Base-by-base conservation (phyloP, 2,113 vertebrate species). In the Chaenocephalus aceratus region DNA sequence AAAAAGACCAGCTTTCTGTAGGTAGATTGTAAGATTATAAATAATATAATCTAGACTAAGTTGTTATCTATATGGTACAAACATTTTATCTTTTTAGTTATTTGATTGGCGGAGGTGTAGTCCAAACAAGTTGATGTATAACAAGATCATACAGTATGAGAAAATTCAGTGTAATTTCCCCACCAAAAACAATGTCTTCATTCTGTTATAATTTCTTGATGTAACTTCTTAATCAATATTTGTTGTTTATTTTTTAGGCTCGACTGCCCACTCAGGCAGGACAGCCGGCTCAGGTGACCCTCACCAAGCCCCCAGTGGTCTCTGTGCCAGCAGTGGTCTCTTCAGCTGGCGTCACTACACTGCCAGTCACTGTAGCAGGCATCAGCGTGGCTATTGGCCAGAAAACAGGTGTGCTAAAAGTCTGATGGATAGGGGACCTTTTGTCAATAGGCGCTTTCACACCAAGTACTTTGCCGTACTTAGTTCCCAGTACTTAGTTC, bases 281-380 rank as follows among this genome's bases (percentile, higher is more conserved):
- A 0, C 96, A 96, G 78, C 94, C 96, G 1, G 95, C 96, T 5
- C 97, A 97, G 78, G 96, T 97, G 80, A 96, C 97, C 69, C 91
- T 97, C 86, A 96, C 97, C 36, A 98, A 98, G 80, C 96, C 97
- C 64, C 96, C 97, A 0, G 96, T 97, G 67, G 96, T 98, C 61
- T 96, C 97, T 4, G 94, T 97, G 56, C 96, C 96, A 1, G 93
- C 96, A 10, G 97, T 97, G 57, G 96, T 97, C 5, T 96, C 96
- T 0, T 96, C 97, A 9, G 93, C 96, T 10, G 96, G 96, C 2
- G 97, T 98, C 83, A 97, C 96, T 4, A 96, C 96, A 0, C 95
- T 97, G 21, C 96, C 97, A 0, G 96, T 97, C 23, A 97, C 96
- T 2, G 95, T 97, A 5, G 96, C 97, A 5, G 96, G 96, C 79